Evolutionary conservation across 1,140 invertebrate species (phyloP), one percentile per base, ranked within the genome.

Genomic region (Penaeus japonicus): DNA sequence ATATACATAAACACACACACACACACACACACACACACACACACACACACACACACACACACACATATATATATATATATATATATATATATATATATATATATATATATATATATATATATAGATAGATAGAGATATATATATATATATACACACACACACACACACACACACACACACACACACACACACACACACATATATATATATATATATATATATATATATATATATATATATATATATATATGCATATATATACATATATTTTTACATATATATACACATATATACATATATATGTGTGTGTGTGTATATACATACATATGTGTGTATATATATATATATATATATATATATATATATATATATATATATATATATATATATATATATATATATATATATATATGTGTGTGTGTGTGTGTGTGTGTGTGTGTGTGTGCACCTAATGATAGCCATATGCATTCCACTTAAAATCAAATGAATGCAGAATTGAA

Each of bases 341-440:
- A 70, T 70, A n/a, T 70, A 70, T 70, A n/a, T 70, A 70, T 70
- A 70, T 70, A 70, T 70, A 70, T 70, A 70, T 70, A 70, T 70
- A 70, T 70, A 70, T 70, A 70, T 70, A 70, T 70, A n/a, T 70
- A 70, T 70, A 70, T 70, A 22, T n/a, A 70, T 70, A 70, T 70
- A n/a, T n/a, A n/a, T 70, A n/a, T 70, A 70, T 70, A 70, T 70
- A 70, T 70, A 70, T 70, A 70, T 70, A 70, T n/a, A 70, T n/a
- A 70, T 70, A 1, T 70, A 70, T 70, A 70, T 70, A 70, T 70
- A 70, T 70, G n/a, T 70, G 10, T 70, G 30, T 70, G 30, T 70
- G 30, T 70, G 30, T 70, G 30, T 70, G 30, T 70, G n/a, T n/a
- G n/a, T 70, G n/a, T 70, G n/a, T n/a, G n/a, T 70, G n/a, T n/a